These are phyloP conservation scores for Eugnorisma glareosa DNA, from an alignment of 2,888 invertebrate genomes.

Conservation along the genomic window DNA sequence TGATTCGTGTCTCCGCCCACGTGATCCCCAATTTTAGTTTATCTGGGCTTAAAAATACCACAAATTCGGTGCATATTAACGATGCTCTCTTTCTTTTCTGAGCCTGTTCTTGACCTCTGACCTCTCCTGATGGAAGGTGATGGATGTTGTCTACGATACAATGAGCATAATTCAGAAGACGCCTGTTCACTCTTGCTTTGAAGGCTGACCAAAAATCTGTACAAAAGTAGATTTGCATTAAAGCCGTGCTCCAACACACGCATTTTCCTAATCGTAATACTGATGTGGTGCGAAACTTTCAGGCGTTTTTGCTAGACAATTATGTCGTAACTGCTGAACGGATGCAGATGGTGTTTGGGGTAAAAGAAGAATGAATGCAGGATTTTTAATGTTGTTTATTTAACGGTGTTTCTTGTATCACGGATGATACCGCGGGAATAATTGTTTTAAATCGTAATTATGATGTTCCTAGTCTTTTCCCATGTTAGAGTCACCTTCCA, in stretches of 20 bases:
- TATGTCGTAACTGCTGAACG: conserved; percentile 22
- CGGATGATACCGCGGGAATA: too few species aligned
- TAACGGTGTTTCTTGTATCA: background rate
- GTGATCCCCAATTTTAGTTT: background rate
- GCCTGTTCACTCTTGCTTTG: background rate
- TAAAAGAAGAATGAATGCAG: background rate
- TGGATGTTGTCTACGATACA: background rate
- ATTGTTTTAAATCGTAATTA: background rate
- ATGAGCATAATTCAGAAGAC: background rate
- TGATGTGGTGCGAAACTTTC: conserved; percentile 16
- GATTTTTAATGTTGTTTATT: background rate
- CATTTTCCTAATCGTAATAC: conserved; percentile 16
- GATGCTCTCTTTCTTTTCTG: background rate
- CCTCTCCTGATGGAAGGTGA: background rate
- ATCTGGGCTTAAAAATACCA: background rate
- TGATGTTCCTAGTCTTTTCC: background rate
- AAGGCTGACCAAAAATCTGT: background rate
- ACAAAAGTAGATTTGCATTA: background rate
- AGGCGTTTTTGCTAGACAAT: background rate
- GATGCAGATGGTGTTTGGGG: background rate
- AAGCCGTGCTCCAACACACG: conserved; percentile 3
- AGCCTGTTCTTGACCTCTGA: background rate
- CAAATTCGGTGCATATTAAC: background rate
- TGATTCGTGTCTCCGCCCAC: background rate
- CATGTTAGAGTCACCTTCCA: background rate